Conservation (phyloP, 1,140 invertebrate species). For the Zaprionus ghesquierei region DNA sequence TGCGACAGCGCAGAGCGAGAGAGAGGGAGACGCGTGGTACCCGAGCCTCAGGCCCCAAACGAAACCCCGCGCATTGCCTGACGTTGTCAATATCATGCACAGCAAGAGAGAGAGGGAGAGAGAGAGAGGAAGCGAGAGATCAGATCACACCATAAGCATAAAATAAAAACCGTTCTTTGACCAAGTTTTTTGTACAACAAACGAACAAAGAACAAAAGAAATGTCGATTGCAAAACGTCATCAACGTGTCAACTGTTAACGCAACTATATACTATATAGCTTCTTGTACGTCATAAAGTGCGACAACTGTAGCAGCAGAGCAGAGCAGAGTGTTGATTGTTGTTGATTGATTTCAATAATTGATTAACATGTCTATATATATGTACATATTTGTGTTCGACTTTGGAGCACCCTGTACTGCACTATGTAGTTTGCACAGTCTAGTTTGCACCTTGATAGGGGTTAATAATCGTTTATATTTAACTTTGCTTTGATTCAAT, state of each 20-base stretch:
- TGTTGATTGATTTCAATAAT: conserved; percentile 20
- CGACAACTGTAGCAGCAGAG: not conserved
- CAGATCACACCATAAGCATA: conserved; percentile 26
- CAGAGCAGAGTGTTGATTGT: not conserved
- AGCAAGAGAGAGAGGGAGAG: not conserved
- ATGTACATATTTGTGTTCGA: not conserved
- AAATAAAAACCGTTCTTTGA: conserved; percentile 41
- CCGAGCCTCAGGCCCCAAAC: conserved; percentile 5
- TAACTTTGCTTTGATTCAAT: not conserved
- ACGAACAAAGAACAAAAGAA: conserved; percentile 35
- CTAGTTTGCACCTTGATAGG: not conserved
- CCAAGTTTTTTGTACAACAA: conserved; percentile 27
- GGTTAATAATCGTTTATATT: not conserved
- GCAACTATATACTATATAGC: not conserved
- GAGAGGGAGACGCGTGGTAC: conserved; percentile 1
- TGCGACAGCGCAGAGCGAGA: conserved; percentile 29
- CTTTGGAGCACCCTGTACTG: not conserved
- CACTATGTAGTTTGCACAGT: not conserved
- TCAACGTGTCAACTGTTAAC: not conserved
- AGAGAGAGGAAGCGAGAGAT: not conserved
- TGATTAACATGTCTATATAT: conserved; percentile 11
- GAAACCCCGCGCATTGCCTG: not conserved
- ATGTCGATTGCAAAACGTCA: conserved; percentile 24
- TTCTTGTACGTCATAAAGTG: not conserved
- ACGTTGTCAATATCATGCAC: conserved; percentile 42